Conservation (phyloP, 2,113 vertebrate genomes). For the Aleadryas rufinucha region DNA sequence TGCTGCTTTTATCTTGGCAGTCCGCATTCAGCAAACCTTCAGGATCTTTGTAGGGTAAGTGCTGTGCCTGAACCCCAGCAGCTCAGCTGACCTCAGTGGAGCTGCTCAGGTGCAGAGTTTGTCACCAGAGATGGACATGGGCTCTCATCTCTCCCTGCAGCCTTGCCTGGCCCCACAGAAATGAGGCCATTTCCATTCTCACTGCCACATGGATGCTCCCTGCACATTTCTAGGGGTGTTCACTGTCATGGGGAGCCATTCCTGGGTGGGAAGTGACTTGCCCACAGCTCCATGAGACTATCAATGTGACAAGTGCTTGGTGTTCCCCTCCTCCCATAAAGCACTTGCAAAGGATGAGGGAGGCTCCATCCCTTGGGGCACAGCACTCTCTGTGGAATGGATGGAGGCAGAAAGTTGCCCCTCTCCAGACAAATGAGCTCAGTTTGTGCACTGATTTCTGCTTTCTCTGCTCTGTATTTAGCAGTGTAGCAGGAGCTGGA, state of each 20-base stretch:
- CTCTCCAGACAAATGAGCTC: background rate
- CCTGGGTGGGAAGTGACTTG: background rate
- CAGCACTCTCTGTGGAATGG: fast-evolving
- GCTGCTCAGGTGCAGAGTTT: background rate
- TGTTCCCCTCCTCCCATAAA: background rate
- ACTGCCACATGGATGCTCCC: background rate
- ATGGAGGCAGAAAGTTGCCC: background rate
- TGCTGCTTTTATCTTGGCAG: background rate
- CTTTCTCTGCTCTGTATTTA: background rate
- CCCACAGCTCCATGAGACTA: background rate
- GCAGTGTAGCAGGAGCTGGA: background rate
- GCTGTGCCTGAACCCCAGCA: background rate
- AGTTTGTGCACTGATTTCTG: background rate
- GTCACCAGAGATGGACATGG: background rate
- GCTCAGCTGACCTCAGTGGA: background rate
- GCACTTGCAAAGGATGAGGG: background rate
- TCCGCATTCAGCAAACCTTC: no score
- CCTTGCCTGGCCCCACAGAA: background rate
- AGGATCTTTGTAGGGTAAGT: background rate
- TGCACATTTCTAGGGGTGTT: background rate
- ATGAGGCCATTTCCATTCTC: background rate
- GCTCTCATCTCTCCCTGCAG: fast-evolving
- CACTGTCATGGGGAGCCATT: background rate
- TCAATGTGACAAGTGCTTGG: background rate
- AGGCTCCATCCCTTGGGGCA: background rate